Conservation (phyloP, 2,888 invertebrate genomes). For the Ichneumon xanthorius region DNA sequence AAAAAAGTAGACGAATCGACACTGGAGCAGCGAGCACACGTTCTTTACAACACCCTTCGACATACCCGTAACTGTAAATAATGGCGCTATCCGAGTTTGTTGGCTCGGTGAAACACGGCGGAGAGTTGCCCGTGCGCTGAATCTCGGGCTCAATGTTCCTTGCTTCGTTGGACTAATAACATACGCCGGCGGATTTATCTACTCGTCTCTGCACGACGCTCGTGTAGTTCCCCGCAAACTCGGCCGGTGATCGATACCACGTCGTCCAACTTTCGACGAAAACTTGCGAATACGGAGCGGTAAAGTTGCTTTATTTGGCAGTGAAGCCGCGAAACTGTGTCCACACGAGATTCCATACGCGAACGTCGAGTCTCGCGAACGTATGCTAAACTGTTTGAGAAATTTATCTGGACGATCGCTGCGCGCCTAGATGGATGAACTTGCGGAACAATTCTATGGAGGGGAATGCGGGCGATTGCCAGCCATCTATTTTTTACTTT, state of each 20-base stretch:
- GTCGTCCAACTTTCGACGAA: constrained; percentile 34
- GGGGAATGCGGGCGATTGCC: no score
- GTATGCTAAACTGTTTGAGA: constrained; percentile 7
- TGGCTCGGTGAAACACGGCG: constrained; percentile 51
- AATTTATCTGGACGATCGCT: not conserved
- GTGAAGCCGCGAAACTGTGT: not conserved
- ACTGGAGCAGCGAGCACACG: constrained; percentile 11
- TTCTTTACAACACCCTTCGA: constrained; percentile 20
- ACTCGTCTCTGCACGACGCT: constrained; percentile 3
- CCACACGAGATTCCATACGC: not conserved
- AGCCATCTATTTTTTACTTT: no score
- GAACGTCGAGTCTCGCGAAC: not conserved
- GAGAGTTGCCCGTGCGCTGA: constrained; percentile 36
- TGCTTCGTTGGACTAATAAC: constrained; percentile 57
- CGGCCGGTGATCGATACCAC: constrained; percentile 36
- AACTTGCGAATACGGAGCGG: constrained; percentile 17
- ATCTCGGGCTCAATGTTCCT: constrained; percentile 40
- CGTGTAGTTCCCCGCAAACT: constrained; percentile 5
- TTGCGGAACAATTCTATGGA: no score
- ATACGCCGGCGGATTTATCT: constrained; percentile 48
- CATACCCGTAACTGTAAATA: constrained; percentile 49
- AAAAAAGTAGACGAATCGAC: constrained; percentile 29
- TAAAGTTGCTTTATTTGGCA: constrained; percentile 31
- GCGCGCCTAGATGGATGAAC: not conserved
- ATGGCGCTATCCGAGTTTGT: constrained; percentile 42